Conservation (phyloP, 2,888 invertebrate species). For the Leptura quadrifasciata region DNA sequence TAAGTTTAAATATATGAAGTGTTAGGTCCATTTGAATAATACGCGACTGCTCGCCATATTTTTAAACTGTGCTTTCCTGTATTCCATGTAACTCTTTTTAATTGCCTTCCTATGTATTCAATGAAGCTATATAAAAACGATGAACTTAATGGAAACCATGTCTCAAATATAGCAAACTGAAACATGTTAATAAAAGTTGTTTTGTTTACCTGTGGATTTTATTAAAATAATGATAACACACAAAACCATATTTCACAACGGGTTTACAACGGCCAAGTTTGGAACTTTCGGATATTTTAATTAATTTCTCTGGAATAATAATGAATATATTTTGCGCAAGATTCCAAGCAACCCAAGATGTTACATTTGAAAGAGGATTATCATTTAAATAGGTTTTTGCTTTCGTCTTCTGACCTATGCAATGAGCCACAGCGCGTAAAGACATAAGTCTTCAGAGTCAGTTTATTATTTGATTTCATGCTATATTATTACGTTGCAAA, state of each 20-base stretch:
- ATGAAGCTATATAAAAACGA: too few relatives aligned
- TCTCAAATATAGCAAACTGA: too few relatives aligned
- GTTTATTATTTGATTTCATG: neutral
- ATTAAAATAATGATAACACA: neutral
- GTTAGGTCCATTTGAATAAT: too few relatives aligned
- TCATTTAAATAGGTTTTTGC: slow-evolving; percentile 3
- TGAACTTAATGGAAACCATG: too few relatives aligned
- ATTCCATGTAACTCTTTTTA: too few relatives aligned
- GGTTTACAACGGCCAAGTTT: neutral
- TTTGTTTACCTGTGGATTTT: neutral
- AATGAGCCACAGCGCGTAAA: neutral
- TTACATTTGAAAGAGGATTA: neutral
- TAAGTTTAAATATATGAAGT: too few relatives aligned
- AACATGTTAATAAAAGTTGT: too few relatives aligned
- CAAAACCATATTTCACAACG: neutral
- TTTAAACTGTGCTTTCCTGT: too few relatives aligned
- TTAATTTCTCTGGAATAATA: neutral
- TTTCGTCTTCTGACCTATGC: neutral
- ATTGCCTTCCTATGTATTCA: too few relatives aligned
- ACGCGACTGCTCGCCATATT: too few relatives aligned
- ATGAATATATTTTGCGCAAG: neutral
- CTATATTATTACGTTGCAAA: too few relatives aligned
- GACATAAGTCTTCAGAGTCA: neutral
- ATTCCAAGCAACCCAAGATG: neutral
- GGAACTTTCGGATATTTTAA: neutral